These are phyloP conservation scores for Dromiciops gliroides DNA, from an alignment of 2,113 vertebrate species.

Conservation along the genomic window DNA sequence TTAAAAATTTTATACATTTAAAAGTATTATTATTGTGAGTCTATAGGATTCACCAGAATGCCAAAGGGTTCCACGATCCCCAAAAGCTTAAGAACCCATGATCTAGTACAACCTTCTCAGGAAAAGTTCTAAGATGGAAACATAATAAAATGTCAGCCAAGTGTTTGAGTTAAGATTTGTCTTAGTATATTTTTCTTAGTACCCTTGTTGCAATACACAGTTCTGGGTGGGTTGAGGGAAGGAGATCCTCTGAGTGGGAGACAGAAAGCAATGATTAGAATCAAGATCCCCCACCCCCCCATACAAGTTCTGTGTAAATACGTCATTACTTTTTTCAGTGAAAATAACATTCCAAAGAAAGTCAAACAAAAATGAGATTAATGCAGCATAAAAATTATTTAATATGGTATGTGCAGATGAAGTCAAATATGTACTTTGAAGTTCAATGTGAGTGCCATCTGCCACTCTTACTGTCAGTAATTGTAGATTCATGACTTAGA, in stretches of 20 bases:
- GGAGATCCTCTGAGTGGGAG: background rate
- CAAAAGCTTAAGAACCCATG: background rate
- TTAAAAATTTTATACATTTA: background rate
- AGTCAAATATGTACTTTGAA: background rate
- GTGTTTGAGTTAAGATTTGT: background rate
- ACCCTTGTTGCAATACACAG: background rate
- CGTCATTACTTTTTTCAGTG: background rate
- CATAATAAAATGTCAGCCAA: background rate
- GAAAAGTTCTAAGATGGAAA: background rate
- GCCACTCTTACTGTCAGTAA: background rate
- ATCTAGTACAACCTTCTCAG: background rate
- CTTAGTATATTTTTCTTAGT: background rate
- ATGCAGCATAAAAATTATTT: background rate
- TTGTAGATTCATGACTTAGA: background rate
- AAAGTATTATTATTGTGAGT: background rate
- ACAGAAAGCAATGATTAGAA: background rate
- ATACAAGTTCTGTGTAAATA: background rate
- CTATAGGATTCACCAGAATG: background rate
- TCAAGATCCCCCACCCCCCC: background rate
- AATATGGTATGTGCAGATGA: background rate
- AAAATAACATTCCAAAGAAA: background rate
- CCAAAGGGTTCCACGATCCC: background rate
- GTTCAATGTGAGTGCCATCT: background rate
- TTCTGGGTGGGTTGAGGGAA: background rate
- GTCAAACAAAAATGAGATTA: background rate